phyloP scores from a whole-genome alignment of 2,888 invertebrate species.

The Ophonus ardosiacus region DNA sequence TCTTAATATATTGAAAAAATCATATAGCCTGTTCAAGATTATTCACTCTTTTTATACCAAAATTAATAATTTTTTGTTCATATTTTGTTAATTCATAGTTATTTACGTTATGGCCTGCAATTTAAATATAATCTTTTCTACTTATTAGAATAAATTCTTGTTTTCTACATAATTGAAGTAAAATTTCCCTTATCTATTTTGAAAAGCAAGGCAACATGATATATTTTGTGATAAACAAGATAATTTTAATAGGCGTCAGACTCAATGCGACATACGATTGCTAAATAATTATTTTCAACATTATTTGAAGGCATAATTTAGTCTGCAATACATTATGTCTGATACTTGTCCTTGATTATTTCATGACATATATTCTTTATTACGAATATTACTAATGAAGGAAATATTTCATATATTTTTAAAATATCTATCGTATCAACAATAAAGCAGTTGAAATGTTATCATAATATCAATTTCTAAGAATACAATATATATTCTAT shows the following conservation, averaged over 20 bases:
- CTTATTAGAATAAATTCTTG: background rate
- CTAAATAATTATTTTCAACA: constrained; percentile 10
- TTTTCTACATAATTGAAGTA: constrained; percentile 13
- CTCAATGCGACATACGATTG: constrained; percentile 26
- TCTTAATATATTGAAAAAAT: too few relatives aligned
- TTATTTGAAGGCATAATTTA: background rate
- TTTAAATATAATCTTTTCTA: background rate
- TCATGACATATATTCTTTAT: background rate
- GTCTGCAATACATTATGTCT: background rate
- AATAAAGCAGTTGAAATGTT: constrained; percentile 22
- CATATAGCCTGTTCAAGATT: too few relatives aligned
- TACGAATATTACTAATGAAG: background rate
- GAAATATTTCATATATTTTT: background rate
- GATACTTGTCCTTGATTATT: background rate
- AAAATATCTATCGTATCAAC: background rate
- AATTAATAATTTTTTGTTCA: too few relatives aligned
- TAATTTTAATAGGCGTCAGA: constrained; percentile 35
- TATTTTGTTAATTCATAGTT: too few relatives aligned
- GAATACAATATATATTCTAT: constrained; percentile 5
- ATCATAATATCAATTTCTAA: constrained; percentile 23
- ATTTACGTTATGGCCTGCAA: background rate
- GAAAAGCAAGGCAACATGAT: constrained; percentile 27
- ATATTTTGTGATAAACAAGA: constrained; percentile 31
- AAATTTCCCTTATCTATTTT: constrained; percentile 22
- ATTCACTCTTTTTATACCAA: too few relatives aligned